Evolutionary conservation across 2,888 invertebrate genomes (phyloP).

Genomic region (Eupithecia inturbata): DNA sequence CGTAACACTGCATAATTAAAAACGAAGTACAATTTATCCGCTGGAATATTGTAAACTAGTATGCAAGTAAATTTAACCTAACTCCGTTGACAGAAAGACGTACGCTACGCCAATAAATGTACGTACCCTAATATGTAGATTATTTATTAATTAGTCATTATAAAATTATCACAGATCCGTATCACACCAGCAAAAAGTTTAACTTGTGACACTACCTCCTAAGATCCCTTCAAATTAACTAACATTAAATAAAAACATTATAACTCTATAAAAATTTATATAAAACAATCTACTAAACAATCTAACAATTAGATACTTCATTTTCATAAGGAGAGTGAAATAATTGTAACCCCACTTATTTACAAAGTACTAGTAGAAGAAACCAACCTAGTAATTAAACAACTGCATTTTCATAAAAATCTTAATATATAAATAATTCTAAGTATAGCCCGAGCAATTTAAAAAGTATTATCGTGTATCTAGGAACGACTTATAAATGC

Average conservation of each 20-base stretch:
- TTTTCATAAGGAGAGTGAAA: neutral
- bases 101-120: neutral
- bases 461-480: neutral
- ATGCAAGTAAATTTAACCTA: neutral
- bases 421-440: neutral
- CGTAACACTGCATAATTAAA: neutral
- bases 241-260: neutral
- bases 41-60: neutral
- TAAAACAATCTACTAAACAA: conserved; percentile 14
- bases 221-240: conserved; percentile 17
- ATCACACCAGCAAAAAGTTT: conserved; percentile 64
- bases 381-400: neutral
- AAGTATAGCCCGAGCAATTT: neutral
- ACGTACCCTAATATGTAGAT: neutral
- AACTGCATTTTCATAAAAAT: neutral
- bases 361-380: neutral
- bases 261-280: conserved; percentile 1
- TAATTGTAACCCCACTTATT: neutral
- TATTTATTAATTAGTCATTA: conserved; percentile 7
- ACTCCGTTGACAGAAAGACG: neutral
- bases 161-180: conserved; percentile 71
- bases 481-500: neutral
- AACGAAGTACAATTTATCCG: neutral
- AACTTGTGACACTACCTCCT: conserved; percentile 4
- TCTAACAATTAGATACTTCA: neutral